Conservation (phyloP, 2,113 vertebrate genomes). For the Xenopus borealis region DNA sequence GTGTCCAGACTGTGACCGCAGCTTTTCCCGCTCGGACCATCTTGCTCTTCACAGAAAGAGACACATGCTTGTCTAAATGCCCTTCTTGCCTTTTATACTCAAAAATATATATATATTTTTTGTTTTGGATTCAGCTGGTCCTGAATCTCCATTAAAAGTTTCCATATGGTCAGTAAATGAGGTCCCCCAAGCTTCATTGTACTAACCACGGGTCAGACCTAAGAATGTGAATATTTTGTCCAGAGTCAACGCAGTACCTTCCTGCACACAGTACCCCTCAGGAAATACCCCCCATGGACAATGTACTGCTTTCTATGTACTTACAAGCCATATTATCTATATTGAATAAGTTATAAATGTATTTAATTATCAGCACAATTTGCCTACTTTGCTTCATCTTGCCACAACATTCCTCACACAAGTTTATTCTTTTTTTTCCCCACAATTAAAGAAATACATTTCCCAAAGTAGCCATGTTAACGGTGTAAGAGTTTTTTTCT, state of each 20-base stretch:
- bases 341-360: constrained; percentile 65
- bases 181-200: constrained; percentile 62
- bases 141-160: constrained; percentile 68
- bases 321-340: constrained; percentile 51
- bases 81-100: constrained; percentile 52
- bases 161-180: constrained; percentile 71
- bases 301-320: constrained; percentile 61
- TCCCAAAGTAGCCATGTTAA: constrained; percentile 1
- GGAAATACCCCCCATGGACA: constrained; percentile 64
- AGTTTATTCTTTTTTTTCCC: constrained; percentile 2
- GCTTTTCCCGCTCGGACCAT: constrained; percentile 97
- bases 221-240: constrained; percentile 80
- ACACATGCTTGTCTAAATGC: constrained; percentile 85
- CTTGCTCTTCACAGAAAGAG: constrained; percentile 95
- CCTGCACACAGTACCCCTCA: constrained; percentile 60
- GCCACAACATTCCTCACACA: constrained; percentile 59
- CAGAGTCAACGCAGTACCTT: constrained; percentile 70
- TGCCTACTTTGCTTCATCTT: constrained; percentile 65
- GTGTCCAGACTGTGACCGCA: constrained; percentile 96
- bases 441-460: constrained; percentile 39
- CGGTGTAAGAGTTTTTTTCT: constrained; percentile 6
- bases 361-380: constrained; percentile 53
- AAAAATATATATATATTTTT: not conserved
- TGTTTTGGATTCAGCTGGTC: constrained; percentile 71
- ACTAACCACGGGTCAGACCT: constrained; percentile 77